A percentile compares a stretch with the other conserved stretches of the same genome.
Conservation (phyloP, 1,140 invertebrate species). For the Drosophila bocki region DNA sequence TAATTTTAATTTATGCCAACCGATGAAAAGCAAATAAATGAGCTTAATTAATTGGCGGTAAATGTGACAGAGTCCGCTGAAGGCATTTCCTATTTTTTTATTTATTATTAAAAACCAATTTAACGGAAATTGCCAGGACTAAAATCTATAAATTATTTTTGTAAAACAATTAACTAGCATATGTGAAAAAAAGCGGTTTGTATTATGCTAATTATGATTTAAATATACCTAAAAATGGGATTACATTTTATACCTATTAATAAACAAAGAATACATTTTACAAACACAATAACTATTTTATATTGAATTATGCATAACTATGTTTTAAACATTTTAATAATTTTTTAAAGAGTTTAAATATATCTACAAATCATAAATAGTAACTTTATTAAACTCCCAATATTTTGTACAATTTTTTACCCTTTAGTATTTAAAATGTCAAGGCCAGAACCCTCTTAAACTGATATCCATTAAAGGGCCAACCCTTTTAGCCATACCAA, state of each 20-base stretch:
- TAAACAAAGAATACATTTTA: background rate
- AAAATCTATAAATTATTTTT: background rate
- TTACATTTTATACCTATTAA: no score
- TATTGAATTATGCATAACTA: no score
- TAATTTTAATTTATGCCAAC: slow-evolving; percentile 48
- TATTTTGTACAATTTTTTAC: background rate
- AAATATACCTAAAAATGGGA: background rate
- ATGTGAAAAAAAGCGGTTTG: background rate
- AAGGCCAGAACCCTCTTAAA: background rate
- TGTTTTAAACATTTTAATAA: background rate
- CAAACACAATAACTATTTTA: background rate
- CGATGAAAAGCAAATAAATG: slow-evolving; percentile 57
- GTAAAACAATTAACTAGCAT: background rate
- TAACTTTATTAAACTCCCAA: background rate
- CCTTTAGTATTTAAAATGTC: background rate
- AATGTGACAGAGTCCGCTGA: slow-evolving; percentile 8
- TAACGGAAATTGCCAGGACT: background rate
- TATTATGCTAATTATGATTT: background rate
- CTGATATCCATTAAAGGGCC: slow-evolving; percentile 1
- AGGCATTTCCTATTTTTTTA: slow-evolving; percentile 5
- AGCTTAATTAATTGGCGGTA: slow-evolving; percentile 58
- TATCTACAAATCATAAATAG: background rate
- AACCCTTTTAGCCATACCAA: slow-evolving; percentile 12
- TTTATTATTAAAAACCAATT: slow-evolving; percentile 5
- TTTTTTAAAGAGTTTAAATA: background rate